phyloP scores from a whole-genome alignment of 92 coral and sea anemone genomes.

The Epizoanthus scotinus region DNA sequence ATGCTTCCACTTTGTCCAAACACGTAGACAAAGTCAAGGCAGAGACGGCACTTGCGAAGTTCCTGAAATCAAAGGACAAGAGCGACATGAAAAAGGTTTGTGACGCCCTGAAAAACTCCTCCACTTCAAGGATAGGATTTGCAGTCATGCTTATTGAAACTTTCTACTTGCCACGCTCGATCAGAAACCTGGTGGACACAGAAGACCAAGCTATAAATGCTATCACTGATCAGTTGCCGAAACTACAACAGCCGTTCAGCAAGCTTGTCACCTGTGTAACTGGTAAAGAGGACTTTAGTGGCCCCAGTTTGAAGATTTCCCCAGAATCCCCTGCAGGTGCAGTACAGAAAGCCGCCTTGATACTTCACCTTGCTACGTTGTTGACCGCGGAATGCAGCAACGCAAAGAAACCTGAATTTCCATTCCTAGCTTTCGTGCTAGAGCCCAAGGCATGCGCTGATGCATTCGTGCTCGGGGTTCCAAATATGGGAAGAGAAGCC shows the following conservation, averaged over 20 bases:
- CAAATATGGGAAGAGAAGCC: background rate
- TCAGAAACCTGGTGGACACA: constrained; percentile 67
- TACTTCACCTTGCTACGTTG: constrained; percentile 74
- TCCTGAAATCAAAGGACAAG: constrained; percentile 33
- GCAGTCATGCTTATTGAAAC: constrained; percentile 59
- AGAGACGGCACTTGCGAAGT: constrained; percentile 58
- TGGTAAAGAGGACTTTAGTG: constrained; percentile 65
- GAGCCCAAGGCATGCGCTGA: constrained; percentile 43
- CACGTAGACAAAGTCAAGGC: constrained; percentile 23
- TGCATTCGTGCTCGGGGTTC: constrained; percentile 17
- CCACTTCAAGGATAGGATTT: constrained; percentile 51
- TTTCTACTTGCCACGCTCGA: constrained; percentile 79
- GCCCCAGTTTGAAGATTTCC: constrained; percentile 57
- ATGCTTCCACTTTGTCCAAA: background rate
- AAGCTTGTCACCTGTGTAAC: constrained; percentile 61
- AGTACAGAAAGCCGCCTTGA: constrained; percentile 73
- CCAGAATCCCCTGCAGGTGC: constrained; percentile 65
- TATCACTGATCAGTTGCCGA: constrained; percentile 15
- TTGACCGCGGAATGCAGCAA: constrained; percentile 51
- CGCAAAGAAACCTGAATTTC: constrained; percentile 1
- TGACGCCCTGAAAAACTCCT: constrained; percentile 39
- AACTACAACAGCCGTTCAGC: constrained; percentile 44
- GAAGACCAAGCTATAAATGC: constrained; percentile 70
- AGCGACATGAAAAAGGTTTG: constrained; percentile 43
- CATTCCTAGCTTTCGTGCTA: constrained; percentile 48